Conservation (phyloP, 2,113 vertebrate species). For the Daphoenositta chrysoptera region DNA sequence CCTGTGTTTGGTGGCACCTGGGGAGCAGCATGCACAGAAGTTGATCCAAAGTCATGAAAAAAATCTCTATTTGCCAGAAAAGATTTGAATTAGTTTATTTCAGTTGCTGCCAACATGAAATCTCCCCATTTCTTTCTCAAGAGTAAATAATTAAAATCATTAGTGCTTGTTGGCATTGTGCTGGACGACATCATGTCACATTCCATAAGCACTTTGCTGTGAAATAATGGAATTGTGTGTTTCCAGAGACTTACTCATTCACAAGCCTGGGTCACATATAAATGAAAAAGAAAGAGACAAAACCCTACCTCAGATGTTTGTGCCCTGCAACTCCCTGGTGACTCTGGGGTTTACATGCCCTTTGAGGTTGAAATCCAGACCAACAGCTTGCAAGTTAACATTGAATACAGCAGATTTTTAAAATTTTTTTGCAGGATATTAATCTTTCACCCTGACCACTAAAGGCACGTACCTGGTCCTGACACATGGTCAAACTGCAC, state of each 20-base stretch:
- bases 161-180: neutral
- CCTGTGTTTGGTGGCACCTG: neutral
- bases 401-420: neutral
- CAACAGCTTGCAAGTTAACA: neutral
- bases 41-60: neutral
- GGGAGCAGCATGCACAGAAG: neutral
- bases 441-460: neutral
- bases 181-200: neutral
- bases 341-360: neutral
- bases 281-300: neutral
- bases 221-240: neutral
- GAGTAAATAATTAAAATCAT: slow-evolving; percentile 24
- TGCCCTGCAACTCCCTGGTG: neutral
- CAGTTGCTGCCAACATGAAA: neutral
- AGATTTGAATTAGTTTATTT: neutral
- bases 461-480: neutral
- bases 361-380: neutral
- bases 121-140: neutral
- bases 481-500: rapidly evolving
- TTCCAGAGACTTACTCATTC: neutral
- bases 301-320: neutral
- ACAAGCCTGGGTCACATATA: neutral
- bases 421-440: neutral
- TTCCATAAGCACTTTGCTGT: neutral
- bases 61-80: neutral